phyloP scores from a whole-genome alignment of 2,888 invertebrate genomes.

The Gibbula magus region DNA sequence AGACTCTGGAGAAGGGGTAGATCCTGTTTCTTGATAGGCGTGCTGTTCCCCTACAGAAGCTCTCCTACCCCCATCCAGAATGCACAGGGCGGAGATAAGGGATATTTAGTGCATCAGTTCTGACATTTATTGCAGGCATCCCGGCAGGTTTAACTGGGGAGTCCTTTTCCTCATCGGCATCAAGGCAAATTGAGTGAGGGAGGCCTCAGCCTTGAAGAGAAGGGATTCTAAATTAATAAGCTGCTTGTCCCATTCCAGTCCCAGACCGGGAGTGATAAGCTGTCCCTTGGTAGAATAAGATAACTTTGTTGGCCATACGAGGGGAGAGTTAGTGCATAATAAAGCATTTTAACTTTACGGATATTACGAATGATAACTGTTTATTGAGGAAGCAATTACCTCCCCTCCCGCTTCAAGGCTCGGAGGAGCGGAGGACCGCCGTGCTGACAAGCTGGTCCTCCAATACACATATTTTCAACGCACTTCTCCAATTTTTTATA shows the following conservation, averaged over 20 bases:
- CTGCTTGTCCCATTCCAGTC: background rate
- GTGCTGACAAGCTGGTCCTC: background rate
- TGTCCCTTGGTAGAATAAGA: slow-evolving; percentile 17
- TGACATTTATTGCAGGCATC: slow-evolving; percentile 23
- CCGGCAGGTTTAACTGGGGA: background rate
- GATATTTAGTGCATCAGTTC: slow-evolving; percentile 16
- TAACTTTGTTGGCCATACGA: slow-evolving; percentile 23
- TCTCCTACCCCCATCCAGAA: background rate
- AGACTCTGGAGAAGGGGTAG: background rate
- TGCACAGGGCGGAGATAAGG: slow-evolving; percentile 12
- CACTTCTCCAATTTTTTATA: background rate
- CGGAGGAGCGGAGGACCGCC: background rate
- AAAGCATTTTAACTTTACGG: slow-evolving; percentile 20
- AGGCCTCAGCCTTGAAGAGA: background rate
- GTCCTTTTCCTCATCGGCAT: slow-evolving; percentile 11
- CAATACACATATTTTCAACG: background rate
- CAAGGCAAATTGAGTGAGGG: slow-evolving; percentile 23
- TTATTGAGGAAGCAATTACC: background rate
- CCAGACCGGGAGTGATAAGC: slow-evolving; percentile 11
- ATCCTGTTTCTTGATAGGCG: background rate
- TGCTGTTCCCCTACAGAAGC: too few relatives aligned
- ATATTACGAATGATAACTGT: slow-evolving; percentile 8
- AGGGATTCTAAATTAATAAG: slow-evolving; percentile 26
- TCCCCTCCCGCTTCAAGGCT: background rate
- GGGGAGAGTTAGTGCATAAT: slow-evolving; percentile 3